A percentile compares a stretch with the other conserved stretches of the same genome.
Evolutionary conservation across 2,888 invertebrate genomes (phyloP).

Genomic region (Drosophila silvestris): DNA sequence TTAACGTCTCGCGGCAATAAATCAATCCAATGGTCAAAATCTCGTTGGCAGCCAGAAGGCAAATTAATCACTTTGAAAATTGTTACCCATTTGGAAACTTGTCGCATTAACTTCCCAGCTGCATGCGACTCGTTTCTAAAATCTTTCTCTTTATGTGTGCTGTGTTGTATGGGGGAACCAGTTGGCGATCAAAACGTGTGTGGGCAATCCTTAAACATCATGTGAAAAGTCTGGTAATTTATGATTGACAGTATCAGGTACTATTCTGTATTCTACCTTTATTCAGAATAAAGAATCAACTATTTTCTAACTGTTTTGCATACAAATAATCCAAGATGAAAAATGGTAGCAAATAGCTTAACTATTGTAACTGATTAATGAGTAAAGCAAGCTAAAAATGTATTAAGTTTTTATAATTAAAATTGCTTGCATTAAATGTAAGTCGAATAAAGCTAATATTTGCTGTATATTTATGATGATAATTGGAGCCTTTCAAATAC

Average conservation of each 20-base stretch:
- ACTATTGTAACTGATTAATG: background rate
- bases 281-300: conserved; percentile 8
- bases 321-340: background rate
- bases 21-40: conserved; percentile 81
- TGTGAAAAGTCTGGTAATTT: conserved; percentile 68
- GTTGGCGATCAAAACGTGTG: conserved; percentile 63
- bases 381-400: background rate
- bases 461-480: background rate
- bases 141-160: conserved; percentile 3
- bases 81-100: conserved; percentile 80
- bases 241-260: conserved; percentile 68
- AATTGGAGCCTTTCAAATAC: conserved; percentile 16
- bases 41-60: conserved; percentile 77
- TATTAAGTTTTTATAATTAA: background rate
- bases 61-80: conserved; percentile 82
- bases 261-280: conserved; percentile 28
- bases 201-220: conserved; percentile 75
- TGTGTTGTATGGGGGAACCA: conserved; percentile 20
- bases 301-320: conserved; percentile 5
- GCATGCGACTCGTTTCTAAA: conserved; percentile 55
- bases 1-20: conserved; percentile 82
- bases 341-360: background rate
- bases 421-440: background rate
- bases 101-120: conserved; percentile 76
- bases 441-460: background rate